These are phyloP conservation scores for Neoseiulus cucumeris DNA, from an alignment of 1,140 invertebrate genomes.

Conservation along the genomic window DNA sequence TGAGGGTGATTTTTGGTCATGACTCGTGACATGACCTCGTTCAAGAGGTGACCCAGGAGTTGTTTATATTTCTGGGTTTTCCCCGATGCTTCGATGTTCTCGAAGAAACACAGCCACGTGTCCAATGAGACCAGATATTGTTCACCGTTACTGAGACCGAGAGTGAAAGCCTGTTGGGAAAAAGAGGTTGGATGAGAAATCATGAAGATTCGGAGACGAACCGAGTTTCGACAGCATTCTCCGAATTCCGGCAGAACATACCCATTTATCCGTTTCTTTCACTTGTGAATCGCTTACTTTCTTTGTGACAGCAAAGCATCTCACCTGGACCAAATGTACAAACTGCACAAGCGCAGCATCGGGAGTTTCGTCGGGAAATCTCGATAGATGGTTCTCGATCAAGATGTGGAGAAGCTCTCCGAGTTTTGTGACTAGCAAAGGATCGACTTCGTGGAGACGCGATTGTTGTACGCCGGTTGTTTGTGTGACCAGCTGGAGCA, in stretches of 20 bases:
- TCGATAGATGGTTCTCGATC: constrained; percentile 2
- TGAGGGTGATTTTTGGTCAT: not conserved
- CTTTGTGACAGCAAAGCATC: no score
- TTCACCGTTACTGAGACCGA: not conserved
- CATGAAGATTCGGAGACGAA: no score
- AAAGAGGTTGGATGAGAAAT: no score
- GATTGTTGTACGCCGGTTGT: no score
- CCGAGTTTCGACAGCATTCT: no score
- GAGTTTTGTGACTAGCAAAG: not conserved
- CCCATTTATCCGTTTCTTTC: no score
- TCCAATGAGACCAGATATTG: not conserved
- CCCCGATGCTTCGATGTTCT: not conserved
- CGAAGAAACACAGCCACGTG: not conserved
- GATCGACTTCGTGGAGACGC: not conserved
- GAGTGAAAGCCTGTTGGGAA: not conserved
- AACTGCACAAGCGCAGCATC: not conserved
- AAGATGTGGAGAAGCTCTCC: not conserved
- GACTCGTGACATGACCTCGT: not conserved
- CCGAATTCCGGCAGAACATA: no score
- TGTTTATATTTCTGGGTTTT: not conserved
- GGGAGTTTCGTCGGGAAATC: not conserved
- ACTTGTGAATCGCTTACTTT: no score
- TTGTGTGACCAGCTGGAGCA: not conserved
- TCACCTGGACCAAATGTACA: not conserved
- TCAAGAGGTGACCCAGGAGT: not conserved